Evolutionary conservation across 1,140 invertebrate species (phyloP), one percentile per base, ranked within the genome.

Genomic region (Piezodorus guildinii): DNA sequence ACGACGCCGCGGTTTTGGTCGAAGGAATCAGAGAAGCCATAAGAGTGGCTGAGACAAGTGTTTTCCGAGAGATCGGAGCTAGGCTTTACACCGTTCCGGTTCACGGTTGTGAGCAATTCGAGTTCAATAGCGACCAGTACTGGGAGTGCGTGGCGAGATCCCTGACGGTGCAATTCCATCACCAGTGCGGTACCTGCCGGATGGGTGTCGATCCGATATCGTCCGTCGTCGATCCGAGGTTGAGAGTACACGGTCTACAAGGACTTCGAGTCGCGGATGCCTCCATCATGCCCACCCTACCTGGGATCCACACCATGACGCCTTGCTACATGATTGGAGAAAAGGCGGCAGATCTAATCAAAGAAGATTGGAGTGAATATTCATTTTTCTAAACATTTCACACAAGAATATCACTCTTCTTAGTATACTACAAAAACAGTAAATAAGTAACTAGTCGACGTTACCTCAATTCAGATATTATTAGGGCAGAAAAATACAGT

Each of bases 121-220:
- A 0, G 83, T 87, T 71, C 84, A 49, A 72, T 62, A 81, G 79
- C 1, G 83, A 90, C 65, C 72, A 78, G 10, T 92, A 91, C 71
- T 90, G 88, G 85, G 77, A 79, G 62, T 91, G 88, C 67, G 81
- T 81, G 16, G 77, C 84, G 6, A 79, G 82, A 61, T 80, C 84
- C 45, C 78, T 84, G 19, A 81, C 82, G 1, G 82, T 82, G 44
- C 87, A 85, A n/a, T 72, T 88, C 45, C 86, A 85, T 62, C 88
- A 91, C 73, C 86, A 88, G 73, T 79, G 79, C n/a, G 79, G 81
- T 1, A 84, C 81, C 1, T 81, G 78, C 56, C 80, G 77, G 71
- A 84, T 85, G 82, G 82, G 82, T 0, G 67, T 67, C 1, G n/a
- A 60, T 1, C 27, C n/a, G 0, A 77, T 80, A 66, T 60, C 67